Evolutionary conservation across 2,113 vertebrate species (phyloP).

Genomic region (Desmodus rotundus): DNA sequence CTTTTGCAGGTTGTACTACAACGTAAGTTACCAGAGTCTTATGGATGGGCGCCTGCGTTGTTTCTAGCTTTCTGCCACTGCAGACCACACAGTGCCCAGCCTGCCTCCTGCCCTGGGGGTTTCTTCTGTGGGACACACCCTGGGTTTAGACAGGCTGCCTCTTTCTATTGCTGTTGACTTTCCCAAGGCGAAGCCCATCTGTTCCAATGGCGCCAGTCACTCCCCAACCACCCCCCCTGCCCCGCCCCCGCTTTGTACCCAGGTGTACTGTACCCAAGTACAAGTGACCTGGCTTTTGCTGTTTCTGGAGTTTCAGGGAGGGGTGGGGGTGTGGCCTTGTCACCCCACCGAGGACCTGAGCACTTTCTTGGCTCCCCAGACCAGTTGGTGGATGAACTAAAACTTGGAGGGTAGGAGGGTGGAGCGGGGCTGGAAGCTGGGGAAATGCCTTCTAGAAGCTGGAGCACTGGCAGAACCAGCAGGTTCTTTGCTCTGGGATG

Average conservation of each 20-base stretch:
- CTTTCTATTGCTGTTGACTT: not conserved
- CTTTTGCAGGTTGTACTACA: not conserved
- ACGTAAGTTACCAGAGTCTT: not conserved
- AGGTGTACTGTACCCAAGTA: too few species aligned
- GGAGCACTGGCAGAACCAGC: not conserved
- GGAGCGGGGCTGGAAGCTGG: not conserved
- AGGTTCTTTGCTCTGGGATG: not conserved
- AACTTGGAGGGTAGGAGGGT: not conserved
- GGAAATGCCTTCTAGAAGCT: not conserved
- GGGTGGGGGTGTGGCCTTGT: not conserved
- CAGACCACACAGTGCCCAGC: fast-evolving
- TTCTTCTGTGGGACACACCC: not conserved
- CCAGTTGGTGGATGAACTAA: not conserved
- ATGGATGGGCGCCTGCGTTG: fast-evolving
- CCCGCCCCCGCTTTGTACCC: not conserved
- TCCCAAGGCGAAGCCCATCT: not conserved
- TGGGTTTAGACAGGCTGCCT: not conserved
- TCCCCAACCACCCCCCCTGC: too few species aligned
- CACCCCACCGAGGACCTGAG: not conserved
- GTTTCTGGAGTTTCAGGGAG: constrained; percentile 2
- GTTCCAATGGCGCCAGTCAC: not conserved
- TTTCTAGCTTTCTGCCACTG: not conserved
- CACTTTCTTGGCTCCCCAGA: not conserved
- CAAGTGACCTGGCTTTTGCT: not conserved
- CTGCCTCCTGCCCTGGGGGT: not conserved